Conservation (phyloP, 1,140 invertebrate species). For the Papilio polytes region DNA sequence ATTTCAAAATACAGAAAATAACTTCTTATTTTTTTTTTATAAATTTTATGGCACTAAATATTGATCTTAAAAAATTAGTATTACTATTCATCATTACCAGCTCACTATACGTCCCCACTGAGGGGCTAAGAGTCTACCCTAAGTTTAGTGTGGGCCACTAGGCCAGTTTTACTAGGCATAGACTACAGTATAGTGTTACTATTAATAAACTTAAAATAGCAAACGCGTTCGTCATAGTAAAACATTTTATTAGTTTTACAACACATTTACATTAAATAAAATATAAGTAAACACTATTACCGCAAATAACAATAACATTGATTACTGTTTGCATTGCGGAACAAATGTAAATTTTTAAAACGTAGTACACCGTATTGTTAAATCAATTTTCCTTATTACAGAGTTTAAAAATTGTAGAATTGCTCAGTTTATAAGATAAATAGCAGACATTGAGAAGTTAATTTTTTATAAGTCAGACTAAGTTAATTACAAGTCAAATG, state of each 20-base stretch:
- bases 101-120: too few relatives aligned
- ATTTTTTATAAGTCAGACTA: neutral
- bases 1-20: neutral
- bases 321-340: neutral
- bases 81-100: too few relatives aligned
- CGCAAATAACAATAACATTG: neutral
- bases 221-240: neutral
- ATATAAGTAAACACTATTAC: neutral
- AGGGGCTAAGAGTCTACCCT: too few relatives aligned
- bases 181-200: too few relatives aligned
- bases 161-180: too few relatives aligned
- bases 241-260: neutral
- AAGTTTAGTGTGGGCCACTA: too few relatives aligned
- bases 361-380: neutral
- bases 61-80: too few relatives aligned
- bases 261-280: neutral
- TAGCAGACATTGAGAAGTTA: neutral
- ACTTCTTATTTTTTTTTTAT: neutral
- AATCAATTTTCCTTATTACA: conserved; percentile 18
- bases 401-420: neutral
- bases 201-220: neutral
- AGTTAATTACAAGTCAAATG: conserved; percentile 2
- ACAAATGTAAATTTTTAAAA: neutral
- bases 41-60: neutral
- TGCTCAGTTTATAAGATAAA: neutral